phyloP scores from a whole-genome alignment of 2,888 invertebrate species.

The Tetragonisca angustula region DNA sequence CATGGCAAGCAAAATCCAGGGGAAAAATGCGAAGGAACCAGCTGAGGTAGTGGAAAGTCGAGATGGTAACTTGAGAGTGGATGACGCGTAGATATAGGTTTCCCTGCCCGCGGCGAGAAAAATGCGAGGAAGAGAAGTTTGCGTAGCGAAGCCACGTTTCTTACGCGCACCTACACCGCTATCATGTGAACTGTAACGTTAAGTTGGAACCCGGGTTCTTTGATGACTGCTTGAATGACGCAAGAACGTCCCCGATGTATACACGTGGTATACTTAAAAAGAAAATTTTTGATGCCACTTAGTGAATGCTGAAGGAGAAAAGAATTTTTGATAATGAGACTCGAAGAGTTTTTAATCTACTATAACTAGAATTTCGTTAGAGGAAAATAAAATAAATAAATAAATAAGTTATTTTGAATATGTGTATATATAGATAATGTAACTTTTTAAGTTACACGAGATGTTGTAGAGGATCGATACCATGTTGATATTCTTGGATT shows the following conservation, averaged over 20 bases:
- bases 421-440: too few species aligned
- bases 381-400: too few species aligned
- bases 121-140: constrained; percentile 42
- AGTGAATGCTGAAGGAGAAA: too few species aligned
- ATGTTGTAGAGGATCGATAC: too few species aligned
- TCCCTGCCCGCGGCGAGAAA: constrained; percentile 44
- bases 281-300: neutral
- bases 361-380: too few species aligned
- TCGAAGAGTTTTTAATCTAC: too few species aligned
- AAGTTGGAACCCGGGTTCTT: constrained; percentile 3
- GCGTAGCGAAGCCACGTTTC: constrained; percentile 32
- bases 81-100: constrained; percentile 62
- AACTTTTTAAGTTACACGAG: too few species aligned
- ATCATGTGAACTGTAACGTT: constrained; percentile 18
- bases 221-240: constrained; percentile 8
- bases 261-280: neutral
- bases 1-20: constrained; percentile 47
- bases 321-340: neutral
- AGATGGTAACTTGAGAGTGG: constrained; percentile 65
- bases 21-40: constrained; percentile 61
- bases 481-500: too few species aligned
- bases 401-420: too few species aligned
- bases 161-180: constrained; percentile 13
- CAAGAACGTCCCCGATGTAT: neutral
- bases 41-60: constrained; percentile 60